phyloP scores from a whole-genome alignment of 2,113 vertebrate species.

The Rattus norvegicus region GRCr8 NC_086028.1:57974501-57975000 shows the following conservation, averaged over 20 bases:
- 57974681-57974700: not conserved
- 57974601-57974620: not conserved
- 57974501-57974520: not conserved
- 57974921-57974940: not conserved
- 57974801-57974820: not conserved
- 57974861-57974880: not conserved
- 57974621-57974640: slow-evolving; percentile 1
- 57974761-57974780: not conserved
- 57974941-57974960: not conserved
- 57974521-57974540: not conserved
- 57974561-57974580: not conserved
- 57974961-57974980: not conserved
- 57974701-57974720: slow-evolving; percentile 1
- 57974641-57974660: not conserved
- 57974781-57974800: not conserved
- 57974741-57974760: not conserved
- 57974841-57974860: not conserved
- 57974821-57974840: not conserved
- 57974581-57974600: not conserved
- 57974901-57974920: not conserved
- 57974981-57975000: not conserved
- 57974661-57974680: slow-evolving; percentile 19
- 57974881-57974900: not conserved
- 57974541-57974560: not conserved
- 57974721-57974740: not conserved